These are phyloP conservation scores for Meandrusa payeni DNA, from an alignment of 2,888 invertebrate genomes.

Conservation along the genomic window DNA sequence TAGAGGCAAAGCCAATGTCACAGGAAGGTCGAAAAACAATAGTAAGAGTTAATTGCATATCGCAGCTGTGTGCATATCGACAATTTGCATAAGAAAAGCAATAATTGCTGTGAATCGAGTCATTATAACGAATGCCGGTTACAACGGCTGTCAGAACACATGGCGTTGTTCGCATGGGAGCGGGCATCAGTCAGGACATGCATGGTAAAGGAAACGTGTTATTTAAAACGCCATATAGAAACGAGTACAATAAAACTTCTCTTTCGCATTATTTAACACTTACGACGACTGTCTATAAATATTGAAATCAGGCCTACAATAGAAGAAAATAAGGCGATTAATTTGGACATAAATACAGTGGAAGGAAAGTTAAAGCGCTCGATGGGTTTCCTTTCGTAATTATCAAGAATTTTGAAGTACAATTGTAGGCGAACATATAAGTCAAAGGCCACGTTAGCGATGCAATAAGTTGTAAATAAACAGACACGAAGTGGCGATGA, in stretches of 20 bases:
- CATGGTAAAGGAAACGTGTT: neutral
- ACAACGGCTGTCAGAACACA: constrained; percentile 38
- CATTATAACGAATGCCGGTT: constrained; percentile 39
- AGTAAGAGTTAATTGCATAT: constrained; percentile 20
- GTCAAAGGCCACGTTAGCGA: neutral
- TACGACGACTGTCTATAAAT: constrained; percentile 28
- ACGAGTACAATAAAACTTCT: constrained; percentile 14
- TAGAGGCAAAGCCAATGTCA: constrained; percentile 32
- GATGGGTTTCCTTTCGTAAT: no score
- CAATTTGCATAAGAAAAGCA: constrained; percentile 50
- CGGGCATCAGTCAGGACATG: constrained; percentile 34
- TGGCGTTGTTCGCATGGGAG: constrained; percentile 44
- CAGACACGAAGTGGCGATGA: constrained; percentile 16
- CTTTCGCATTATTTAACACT: constrained; percentile 32
- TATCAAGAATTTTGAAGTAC: neutral
- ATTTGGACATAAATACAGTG: constrained; percentile 25
- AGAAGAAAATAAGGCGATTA: constrained; percentile 34
- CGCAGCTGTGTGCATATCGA: constrained; percentile 21
- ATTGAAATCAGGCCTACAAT: constrained; percentile 27
- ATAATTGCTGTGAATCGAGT: constrained; percentile 45
- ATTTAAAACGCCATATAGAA: neutral
- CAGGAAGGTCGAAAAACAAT: constrained; percentile 30
- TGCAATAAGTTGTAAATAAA: constrained; percentile 12
- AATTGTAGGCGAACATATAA: no score
- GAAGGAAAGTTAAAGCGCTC: neutral